Base-by-base conservation (phyloP, 2,113 vertebrate genomes). In the Microcebus murinus region DNA sequence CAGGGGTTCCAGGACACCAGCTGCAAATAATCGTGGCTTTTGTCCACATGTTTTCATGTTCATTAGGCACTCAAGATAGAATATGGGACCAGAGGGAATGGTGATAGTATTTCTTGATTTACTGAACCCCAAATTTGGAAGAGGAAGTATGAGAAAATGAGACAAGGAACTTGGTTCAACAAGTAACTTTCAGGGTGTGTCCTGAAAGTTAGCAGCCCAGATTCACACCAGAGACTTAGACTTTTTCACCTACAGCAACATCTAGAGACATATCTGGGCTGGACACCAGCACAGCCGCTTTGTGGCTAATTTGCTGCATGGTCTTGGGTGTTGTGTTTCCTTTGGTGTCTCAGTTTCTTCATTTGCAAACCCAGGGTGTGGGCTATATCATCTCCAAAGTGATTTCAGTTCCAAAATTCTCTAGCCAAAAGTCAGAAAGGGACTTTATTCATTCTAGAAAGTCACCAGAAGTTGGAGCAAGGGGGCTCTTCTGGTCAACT, bases 51-150 rank as follows among this genome's bases (percentile, higher is more conserved):
- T 87, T 73, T 50, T 68, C 31, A 29, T 8, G 18, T 29, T 91
- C 71, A 17, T 20, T 57, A 77, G 36, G 14, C 25, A 8, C 25
- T 94, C 79, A 71, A 91, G 85, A 74, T 12, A 23, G 50, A 80
- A 73, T 18, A 29, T 68, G 12, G 29, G 31, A 45, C 14, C 29
- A 95, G 31, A 86, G 27, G 71, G 59, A 45, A 83, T 31, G 34
- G 10, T 57, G 65, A 52, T 20, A 63, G n/a, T n/a, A 55, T 85
- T 94, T 94, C 65, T 92, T 76, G 65, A 27, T 96, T 86, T 87
- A 36, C 20, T 45, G 39, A 90, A 87, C 59, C 9, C 15, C 36
- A 20, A 63, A 77, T 57, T 82, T 86, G 90, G 25, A 65, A 90
- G 81, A 90, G 61, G 71, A 86, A 70, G 71, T 76, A 25, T 20